These are phyloP conservation scores for Heliconius congener DNA, from an alignment of 1,140 invertebrate genomes.

Conservation along the genomic window DNA sequence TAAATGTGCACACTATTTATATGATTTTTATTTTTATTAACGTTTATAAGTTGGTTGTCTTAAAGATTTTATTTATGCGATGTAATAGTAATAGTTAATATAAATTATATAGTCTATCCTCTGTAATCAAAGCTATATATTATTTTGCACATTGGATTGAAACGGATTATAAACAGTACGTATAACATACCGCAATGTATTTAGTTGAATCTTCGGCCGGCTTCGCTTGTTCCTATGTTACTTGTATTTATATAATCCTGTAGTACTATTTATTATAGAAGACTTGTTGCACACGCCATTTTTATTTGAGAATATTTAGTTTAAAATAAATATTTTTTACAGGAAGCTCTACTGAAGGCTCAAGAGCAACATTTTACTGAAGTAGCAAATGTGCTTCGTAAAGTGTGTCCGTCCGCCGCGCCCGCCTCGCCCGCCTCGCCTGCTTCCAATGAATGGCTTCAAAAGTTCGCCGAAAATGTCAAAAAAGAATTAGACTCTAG, in stretches of 20 bases:
- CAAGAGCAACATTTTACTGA: constrained; percentile 81
- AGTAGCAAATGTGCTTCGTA: constrained; percentile 82
- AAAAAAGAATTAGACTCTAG: constrained; percentile 53
- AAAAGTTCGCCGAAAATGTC: constrained; percentile 80
- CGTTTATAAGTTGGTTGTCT: not conserved
- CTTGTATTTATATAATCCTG: constrained; percentile 6
- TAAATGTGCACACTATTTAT: not conserved
- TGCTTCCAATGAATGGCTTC: constrained; percentile 80
- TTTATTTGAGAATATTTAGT: too few relatives aligned
- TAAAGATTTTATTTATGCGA: not conserved
- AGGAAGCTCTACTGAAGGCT: constrained; percentile 80
- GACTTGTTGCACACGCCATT: too few relatives aligned
- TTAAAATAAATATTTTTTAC: constrained; percentile 22
- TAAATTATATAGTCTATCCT: not conserved
- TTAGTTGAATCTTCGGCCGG: constrained; percentile 58
- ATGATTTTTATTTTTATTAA: not conserved
- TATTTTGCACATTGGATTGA: constrained; percentile 15
- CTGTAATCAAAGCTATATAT: not conserved
- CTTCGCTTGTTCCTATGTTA: constrained; percentile 52
- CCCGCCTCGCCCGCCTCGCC: constrained; percentile 72
- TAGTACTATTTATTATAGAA: not conserved
- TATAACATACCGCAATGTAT: constrained; percentile 22
- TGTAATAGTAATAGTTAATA: not conserved
- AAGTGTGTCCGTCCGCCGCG: constrained; percentile 83
- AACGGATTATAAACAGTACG: not conserved